Base-by-base conservation (phyloP, 2,113 vertebrate species). In the Megatriorchis doriae region DNA sequence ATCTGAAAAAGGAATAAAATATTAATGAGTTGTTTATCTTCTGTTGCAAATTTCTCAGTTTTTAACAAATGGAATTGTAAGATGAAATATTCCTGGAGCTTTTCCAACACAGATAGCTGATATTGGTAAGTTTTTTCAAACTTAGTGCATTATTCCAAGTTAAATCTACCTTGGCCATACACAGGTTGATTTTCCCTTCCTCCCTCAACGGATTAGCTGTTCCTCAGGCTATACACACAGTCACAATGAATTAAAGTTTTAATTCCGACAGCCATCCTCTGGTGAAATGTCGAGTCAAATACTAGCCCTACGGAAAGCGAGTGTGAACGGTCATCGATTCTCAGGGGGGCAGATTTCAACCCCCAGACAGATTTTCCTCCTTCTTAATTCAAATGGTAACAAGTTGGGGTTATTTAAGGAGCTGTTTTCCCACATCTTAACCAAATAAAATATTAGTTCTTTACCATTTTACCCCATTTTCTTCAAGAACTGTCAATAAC, bases 61-160 rank as follows among this genome's bases (percentile, higher is more conserved):
- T 94, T 67, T 91, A 56, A 95, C n/a, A 93, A 97, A 88, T 11
- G 23, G 53, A 90, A 81, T 12, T 86, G 36, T 36, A 85, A 91
- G 7, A 36, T 53, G 53, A 93, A 96, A 82, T 47, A 93, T 50
- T 90, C 65, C 67, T 94, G 65, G 36, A 92, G 38, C 38, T 56
- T 70, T 61, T 90, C 59, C 62, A 71, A 92, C 50, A 84, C 9
- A 86, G 38, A 82, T 4, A 94, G 61, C 48, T 75, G 47, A 31
- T 74, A 71, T 0, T 50, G 32, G 50, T 53, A 38, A 16, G 5
- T 40, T 59, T 40, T 53, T 59, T 8, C 22, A 43, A 68, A 94
- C 38, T 56, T 13, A n/a, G 50, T 43, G 42, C 55, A 56, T 67
- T 88, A 67, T 73, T 92, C 18, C 36, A 61, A 83, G n/a, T 74